Evolutionary conservation across 1,140 invertebrate genomes (phyloP), one percentile per base, ranked within the genome.

Genomic region (Dreissena polymorpha): DNA sequence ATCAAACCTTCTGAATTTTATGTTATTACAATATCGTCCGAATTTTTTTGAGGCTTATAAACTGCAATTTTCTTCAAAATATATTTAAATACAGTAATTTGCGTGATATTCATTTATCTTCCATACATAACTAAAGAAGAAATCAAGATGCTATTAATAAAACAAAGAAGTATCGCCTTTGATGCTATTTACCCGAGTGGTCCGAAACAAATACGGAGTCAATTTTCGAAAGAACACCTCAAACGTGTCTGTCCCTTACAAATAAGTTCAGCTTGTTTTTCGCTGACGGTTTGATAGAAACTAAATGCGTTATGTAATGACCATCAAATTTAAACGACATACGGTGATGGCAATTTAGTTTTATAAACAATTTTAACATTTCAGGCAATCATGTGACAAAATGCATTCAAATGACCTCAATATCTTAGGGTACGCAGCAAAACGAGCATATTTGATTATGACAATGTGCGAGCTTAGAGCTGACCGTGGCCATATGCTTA

Each of bases 361-460:
- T 75, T 83, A 83, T 75, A 75, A 83, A 83, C 72, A 83, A 75
- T 50, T 83, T 83, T 29, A 74, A 83, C 68, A 75, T 75, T 76
- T 83, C 80, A 29, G 18, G 63, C 80, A 10, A 75, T 75, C 80
- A 75, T 12, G 10, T 13, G 29, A 64, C 67, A 69, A 72, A 83
- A n/a, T n/a, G n/a, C 80, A 83, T 75, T 75, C 74, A 83, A 83
- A 83, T 50, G 71, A 60, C 67, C 50, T 25, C 60, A 68, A 83
- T 83, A 60, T 60, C 69, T 73, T 81, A 72, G 79, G 72, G 71
- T 76, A 23, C 25, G 64, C 68, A 75, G 74, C 65, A 60, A 75
- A 75, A 83, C 70, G 72, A 83, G 80, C 80, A 83, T 83, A 83
- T n/a, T n/a, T n/a, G n/a, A n/a, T n/a, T n/a, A n/a, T n/a, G n/a